These are phyloP conservation scores for Pachycephala philippinensis DNA, from an alignment of 2,113 vertebrate genomes.

Conservation along the genomic window DNA sequence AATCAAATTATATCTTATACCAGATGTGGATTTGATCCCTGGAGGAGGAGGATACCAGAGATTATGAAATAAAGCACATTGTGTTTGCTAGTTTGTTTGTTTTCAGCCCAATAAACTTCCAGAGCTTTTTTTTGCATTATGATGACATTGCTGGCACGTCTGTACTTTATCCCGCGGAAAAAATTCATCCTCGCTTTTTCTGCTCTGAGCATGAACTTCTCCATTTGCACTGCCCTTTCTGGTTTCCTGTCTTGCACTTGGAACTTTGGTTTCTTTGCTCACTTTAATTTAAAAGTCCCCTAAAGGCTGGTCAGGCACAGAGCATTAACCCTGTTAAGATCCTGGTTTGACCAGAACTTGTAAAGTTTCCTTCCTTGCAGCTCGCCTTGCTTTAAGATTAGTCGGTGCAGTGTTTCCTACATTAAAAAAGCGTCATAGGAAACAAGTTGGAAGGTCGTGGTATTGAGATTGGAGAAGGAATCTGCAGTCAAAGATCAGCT, in stretches of 20 bases:
- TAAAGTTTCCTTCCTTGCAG: not conserved
- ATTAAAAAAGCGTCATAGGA: not conserved
- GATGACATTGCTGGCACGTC: not conserved
- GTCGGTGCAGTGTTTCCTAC: not conserved
- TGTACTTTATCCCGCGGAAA: not conserved
- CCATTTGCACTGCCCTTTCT: not conserved
- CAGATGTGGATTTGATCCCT: constrained; percentile 18
- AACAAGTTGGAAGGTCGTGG: not conserved
- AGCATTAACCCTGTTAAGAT: not conserved
- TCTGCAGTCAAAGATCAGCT: not conserved
- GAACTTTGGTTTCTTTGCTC: not conserved
- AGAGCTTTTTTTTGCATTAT: constrained; percentile 21
- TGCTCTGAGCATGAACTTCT: not conserved
- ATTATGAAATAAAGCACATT: not conserved
- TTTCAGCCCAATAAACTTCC: not conserved
- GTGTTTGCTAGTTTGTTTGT: constrained; percentile 8
- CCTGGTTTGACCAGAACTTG: not conserved
- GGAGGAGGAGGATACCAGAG: not conserved
- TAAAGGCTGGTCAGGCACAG: not conserved
- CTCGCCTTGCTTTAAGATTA: not conserved
- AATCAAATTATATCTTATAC: not conserved
- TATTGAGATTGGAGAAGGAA: not conserved
- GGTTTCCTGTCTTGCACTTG: not conserved
- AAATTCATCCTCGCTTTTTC: not conserved
- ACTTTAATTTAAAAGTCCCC: not conserved